Base-by-base conservation (phyloP, 2,888 invertebrate genomes). In the Cheilosia urbana region DNA sequence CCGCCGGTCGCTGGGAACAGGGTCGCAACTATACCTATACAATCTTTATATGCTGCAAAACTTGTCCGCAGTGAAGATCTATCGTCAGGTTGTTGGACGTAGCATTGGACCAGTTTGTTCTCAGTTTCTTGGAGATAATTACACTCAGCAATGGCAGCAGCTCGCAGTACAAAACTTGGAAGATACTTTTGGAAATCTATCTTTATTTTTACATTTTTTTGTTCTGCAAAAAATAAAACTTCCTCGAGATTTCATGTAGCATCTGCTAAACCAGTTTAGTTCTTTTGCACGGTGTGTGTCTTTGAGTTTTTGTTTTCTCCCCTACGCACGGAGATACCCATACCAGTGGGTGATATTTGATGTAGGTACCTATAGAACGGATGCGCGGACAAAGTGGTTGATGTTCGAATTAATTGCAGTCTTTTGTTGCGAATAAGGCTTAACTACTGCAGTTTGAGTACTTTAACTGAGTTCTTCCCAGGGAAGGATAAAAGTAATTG, bases 231-330 rank as follows among this genome's bases (percentile, higher is more conserved):
- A 24, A 60, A n/a, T n/a, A n/a, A 37, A 78, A 83, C 57, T 75
- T 84, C 58, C 40, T 57, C 19, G 42, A 73, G 78, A 83, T 68
- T 83, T 62, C 34, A 45, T 75, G 83, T 30, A 84, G 75, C 83
- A 84, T 84, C 83, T 84, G 83, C 83, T 84, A 9, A 79, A 79
- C 78, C 73, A 68, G 83, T 79, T 71, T 40, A 19, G 37, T 66
- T 47, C n/a, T 34, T 49, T 2, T 51, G 11, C 42, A 51, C 30
- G 27, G 45, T 42, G 30, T n/a, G 15, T 17, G 47, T 71, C 60
- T 49, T 69, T 57, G n/a, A 49, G 60, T 24, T 45, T 45, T 53
- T 30, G 11, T 37, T 49, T 60, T 37, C 49, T 58, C 24, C 45
- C 30, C 47, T 66, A 13, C 34, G n/a, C 15, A 63, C 11, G 21